Conservation (phyloP, 1,140 invertebrate species). For the Camponotus vicinus region DNA sequence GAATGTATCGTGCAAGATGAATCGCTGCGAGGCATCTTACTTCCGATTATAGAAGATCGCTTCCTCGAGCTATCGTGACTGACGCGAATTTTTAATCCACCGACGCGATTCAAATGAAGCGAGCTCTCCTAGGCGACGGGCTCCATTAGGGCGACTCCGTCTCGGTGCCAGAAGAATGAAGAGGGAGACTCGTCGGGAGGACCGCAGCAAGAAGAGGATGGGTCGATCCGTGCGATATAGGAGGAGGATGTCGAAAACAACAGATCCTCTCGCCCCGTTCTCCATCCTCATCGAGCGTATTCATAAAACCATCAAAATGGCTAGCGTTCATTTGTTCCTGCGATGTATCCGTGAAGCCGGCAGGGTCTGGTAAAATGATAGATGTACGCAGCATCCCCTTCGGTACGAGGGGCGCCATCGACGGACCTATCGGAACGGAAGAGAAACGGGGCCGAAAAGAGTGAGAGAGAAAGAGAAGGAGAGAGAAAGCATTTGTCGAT, state of each 20-base stretch:
- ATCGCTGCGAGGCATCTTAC: conserved; percentile 30
- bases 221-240: conserved; percentile 32
- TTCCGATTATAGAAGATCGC: conserved; percentile 30
- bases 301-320: conserved; percentile 70
- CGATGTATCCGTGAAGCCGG: conserved; percentile 71
- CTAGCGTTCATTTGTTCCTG: conserved; percentile 74
- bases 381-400: conserved; percentile 75
- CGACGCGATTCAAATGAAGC: conserved; percentile 57
- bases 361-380: conserved; percentile 73
- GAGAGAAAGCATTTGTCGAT: conserved; percentile 49
- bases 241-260: conserved; percentile 66
- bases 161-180: conserved; percentile 41
- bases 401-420: conserved; percentile 63
- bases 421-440: conserved; percentile 60
- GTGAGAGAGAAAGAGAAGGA: conserved; percentile 18
- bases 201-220: conserved; percentile 53
- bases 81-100: conserved; percentile 58
- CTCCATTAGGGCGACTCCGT: conserved; percentile 59
- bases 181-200: conserved; percentile 5
- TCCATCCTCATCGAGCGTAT: conserved; percentile 63
- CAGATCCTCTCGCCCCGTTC: conserved; percentile 45
- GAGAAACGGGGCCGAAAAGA: conserved; percentile 47
- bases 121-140: conserved; percentile 54
- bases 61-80: conserved; percentile 51
- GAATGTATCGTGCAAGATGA: conserved; percentile 55